A percentile compares a stretch with the other conserved stretches of the same genome.
These are phyloP conservation scores for Montipora efflorescens DNA, from an alignment of 64 coral and sea anemone species.

Conservation along the genomic window DNA sequence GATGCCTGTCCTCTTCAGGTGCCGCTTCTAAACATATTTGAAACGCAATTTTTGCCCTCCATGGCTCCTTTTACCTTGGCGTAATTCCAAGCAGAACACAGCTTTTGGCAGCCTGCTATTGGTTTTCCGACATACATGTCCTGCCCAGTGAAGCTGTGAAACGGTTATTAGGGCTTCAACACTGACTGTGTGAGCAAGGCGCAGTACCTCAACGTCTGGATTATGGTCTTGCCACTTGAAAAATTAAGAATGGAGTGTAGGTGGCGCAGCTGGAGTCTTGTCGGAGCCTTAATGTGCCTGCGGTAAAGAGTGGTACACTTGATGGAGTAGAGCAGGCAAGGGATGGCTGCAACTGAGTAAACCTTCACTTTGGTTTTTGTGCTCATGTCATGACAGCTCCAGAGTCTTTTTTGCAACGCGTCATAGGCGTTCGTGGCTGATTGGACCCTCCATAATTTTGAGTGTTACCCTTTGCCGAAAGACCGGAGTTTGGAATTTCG, in stretches of 20 bases:
- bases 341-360: too few species aligned
- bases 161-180: neutral
- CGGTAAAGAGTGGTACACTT: neutral
- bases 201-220: too few species aligned
- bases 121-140: too few species aligned
- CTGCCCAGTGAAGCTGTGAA: too few species aligned
- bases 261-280: slow-evolving; percentile 45
- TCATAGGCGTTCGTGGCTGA: slow-evolving; percentile 24
- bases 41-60: slow-evolving; percentile 23
- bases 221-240: neutral
- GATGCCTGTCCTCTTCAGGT: slow-evolving; percentile 34
- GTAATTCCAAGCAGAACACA: neutral
- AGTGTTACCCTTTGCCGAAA: too few species aligned
- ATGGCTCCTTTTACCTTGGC: slow-evolving; percentile 12
- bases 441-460: too few species aligned
- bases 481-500: too few species aligned
- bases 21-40: neutral
- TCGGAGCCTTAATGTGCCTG: neutral
- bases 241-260: slow-evolving; percentile 26
- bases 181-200: neutral
- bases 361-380: too few species aligned
- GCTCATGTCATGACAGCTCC: neutral
- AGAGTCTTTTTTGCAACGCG: neutral
- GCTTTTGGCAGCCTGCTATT: neutral
- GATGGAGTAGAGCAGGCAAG: slow-evolving; percentile 60